Evolutionary conservation across 1,140 invertebrate species (phyloP), one percentile per base, ranked within the genome.

Genomic region (Aporrectodea caliginosa): DNA sequence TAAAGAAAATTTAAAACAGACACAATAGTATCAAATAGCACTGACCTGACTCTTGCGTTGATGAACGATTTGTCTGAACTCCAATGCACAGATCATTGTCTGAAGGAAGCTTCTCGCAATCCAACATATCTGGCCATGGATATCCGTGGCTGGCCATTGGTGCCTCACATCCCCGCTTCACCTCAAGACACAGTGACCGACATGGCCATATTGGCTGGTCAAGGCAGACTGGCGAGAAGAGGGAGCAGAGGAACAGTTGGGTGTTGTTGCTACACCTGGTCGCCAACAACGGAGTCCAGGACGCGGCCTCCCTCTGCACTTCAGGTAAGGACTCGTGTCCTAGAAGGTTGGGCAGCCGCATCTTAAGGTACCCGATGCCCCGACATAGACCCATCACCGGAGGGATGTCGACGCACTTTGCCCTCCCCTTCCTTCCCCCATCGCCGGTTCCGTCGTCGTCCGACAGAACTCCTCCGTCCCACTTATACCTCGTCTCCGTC

Each of bases 291-390:
- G 91, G 89, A 43, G 91, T 87, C 93, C 93, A 93, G 1, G 91
- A 91, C 16, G 85, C 86, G 6, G 92, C 88, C 85, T 93, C 91
- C 77, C 90, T 87, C 27, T 86, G 85, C 35, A 88, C 91, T 85
- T 93, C 92, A 31, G 88, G 86, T 77, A 93, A 85, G 0, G 90
- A 91, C 83, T 93, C 93, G 86, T 93, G 92, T 69, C 91, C 91
- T 75, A 93, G 88, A 1, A 93, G 87, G 86, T 93, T 93, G 0
- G 92, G 92, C 80, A 93, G 85, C 78, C 91, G 87, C 93, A 93
- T 93, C 83, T 90, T 88, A 16, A 84, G 85, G 87, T 93, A 93
- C 80, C 92, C 92, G 79, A 93, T 92, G 80, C 90, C 90, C 75
- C 91, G 89, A 82, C 92, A 93, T 34, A 93, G 88, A 2, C 89